Evolutionary conservation across 92 coral and sea anemone species (phyloP).

Genomic region (Epizoanthus illoricatus): DNA sequence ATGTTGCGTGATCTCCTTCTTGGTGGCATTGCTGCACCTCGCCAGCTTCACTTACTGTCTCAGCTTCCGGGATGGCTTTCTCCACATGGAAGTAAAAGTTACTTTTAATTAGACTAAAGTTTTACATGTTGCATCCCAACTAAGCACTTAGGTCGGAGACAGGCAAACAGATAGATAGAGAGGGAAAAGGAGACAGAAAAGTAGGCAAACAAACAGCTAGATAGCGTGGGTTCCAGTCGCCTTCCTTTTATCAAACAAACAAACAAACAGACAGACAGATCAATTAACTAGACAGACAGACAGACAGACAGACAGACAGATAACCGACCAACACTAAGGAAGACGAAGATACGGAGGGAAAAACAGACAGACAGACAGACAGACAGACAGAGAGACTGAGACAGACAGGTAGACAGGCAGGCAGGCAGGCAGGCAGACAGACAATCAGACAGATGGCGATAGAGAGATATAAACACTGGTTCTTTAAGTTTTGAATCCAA

Average conservation of each 20-base stretch:
- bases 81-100: constrained; percentile 5
- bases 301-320: not conserved
- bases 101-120: not conserved
- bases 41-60: constrained; percentile 19
- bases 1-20: not conserved
- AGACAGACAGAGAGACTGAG: too few relatives aligned
- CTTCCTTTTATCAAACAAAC: not conserved
- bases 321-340: not conserved
- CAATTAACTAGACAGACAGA: not conserved
- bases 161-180: too few relatives aligned
- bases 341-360: too few relatives aligned
- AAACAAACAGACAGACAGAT: not conserved
- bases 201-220: not conserved
- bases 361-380: not conserved
- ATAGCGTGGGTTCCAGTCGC: too few relatives aligned
- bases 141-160: too few relatives aligned
- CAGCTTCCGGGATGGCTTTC: constrained; percentile 11
- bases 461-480: too few relatives aligned
- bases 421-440: not conserved
- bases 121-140: too few relatives aligned
- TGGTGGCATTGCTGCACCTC: constrained; percentile 33
- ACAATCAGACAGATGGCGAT: too few relatives aligned
- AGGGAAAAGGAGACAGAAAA: too few relatives aligned
- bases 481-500: too few relatives aligned
- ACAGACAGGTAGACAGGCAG: not conserved